Evolutionary conservation across 2,888 invertebrate genomes (phyloP), one percentile per base, ranked within the genome.

Genomic region (Polymixis flavicincta): DNA sequence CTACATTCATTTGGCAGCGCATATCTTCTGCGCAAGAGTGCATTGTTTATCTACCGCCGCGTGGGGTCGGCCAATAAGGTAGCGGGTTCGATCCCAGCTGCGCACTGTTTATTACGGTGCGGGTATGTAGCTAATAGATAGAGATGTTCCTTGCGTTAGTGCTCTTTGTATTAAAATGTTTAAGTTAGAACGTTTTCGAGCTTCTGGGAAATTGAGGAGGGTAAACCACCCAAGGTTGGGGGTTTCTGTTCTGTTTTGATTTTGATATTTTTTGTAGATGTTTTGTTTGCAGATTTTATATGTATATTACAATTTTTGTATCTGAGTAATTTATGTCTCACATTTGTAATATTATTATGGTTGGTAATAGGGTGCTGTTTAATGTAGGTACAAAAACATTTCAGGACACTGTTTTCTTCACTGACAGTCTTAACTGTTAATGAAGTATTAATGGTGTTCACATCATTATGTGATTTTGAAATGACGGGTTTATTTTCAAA

Each of bases 1-100:
- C 86, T 87, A 84, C 79, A 82, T 85, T 89, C 89, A 90, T 90
- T 91, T 91, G 90, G 88, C 88, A 90, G 91, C 89, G 88, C 87
- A 90, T 91, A 92, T 91, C 91, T 92, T 88, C 87, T 87, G 88
- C 87, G 87, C 89, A 88, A 86, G 90, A 89, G 90, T 88, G 90
- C 90, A 93, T 93, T 93, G 93, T 93, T 92, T 93, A 93, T 92
- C 92, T 90, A 78, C 87, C 90, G 83, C 92, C 87, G 93, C 92
- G 92, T 92, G 92, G 91, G 93, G 93, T 91, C 93, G 90, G 89
- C 92, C 92, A 91, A 93, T 93, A 93, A 93, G 93, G 94, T 92
- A 93, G 92, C 92, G 84, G 88, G 89, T 90, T 91, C 89, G 90
- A 90, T 89, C 85, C 90, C 86, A 82, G 81, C 83, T 78, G 86